Base-by-base conservation (phyloP, 2,888 invertebrate species). In the Ichneumoninae sp. region DNA sequence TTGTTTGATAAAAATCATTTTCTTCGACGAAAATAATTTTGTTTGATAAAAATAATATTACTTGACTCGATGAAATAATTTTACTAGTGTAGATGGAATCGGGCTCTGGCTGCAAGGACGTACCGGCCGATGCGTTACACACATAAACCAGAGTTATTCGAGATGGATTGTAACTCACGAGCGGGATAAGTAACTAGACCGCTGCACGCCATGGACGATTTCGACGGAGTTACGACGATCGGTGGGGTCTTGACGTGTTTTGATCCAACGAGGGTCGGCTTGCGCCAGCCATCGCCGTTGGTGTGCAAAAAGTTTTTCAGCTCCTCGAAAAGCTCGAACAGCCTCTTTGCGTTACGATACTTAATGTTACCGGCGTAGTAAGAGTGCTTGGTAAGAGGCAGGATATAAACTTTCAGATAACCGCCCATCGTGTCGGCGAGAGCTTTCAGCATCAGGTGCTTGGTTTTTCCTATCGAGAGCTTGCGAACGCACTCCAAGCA, bases 311-410 rank as follows among this genome's bases (percentile, higher is more conserved):
- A 95, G 76, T 91, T 92, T 89, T 95, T 96, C 8, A 96, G 89
- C 85, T 96, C 95, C 1, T 95, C 94, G 87, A 95, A 95, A 7
- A 96, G 94, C 62, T 95, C 93, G 83, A 94, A 94, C 0, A 96
- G 90, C 88, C 94, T 95, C n/a, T 94, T 89, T 30, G 95, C 94
- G 68, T 95, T 95, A 0, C 94, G 91, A 89, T 95, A 95, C 57
- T 95, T 94, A 0, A 96, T 93, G 13, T 94, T 94, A 0, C 96
- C 96, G 5, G 95, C 95, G 86, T 96, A 96, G 92, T 94, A 96
- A 0, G 95, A 94, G 68, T 94, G 94, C 88, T 95, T 95, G 0
- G 95, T 94, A 0, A 95, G 91, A 0, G 96, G 96, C 13, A 96
- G 89, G 10, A 95, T 94, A 91, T 95, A 95, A 66, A 94, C 94